Base-by-base conservation (phyloP, 2,113 vertebrate species). In the Menidia beryllina region DNA sequence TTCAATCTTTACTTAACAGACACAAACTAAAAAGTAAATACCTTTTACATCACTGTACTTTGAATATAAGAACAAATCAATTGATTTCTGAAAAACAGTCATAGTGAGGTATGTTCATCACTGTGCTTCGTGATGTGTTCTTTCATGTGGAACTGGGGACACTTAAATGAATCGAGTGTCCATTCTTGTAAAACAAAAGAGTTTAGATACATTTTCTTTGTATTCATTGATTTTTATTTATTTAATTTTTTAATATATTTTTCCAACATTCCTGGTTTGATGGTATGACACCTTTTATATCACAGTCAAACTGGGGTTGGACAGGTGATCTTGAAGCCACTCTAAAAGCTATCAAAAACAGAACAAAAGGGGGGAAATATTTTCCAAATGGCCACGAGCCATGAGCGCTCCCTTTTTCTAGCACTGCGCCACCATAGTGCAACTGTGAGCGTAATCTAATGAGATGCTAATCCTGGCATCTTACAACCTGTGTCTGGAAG, bases 401-500 rank as follows among this genome's bases (percentile, higher is more conserved):
- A 41, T 24, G 45, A 64, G 39, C 24, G 54, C 57, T 63, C 25
- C 26, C 72, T 53, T 64, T 63, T 77, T 79, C 76, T 64, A 62
- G 77, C 81, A 52, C 72, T 89, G 85, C 86, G 81, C 85, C 86
- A 76, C 69, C 62, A 65, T 70, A 63, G 54, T 56, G 50, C 58
- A 48, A 60, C 60, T 27, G 36, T 43, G 54, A 58, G 64, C 60
- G 63, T 58, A 26, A 30, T 67, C 55, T 90, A 92, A 93, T 91
- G 89, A 91, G 68, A 93, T 91, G 89, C 85, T 89, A 90, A 94
- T 92, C 80, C 74, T 45, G 45, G 73, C 71, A 79, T 89, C 68
- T 87, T 84, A 77, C 75, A 73, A 66, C n/a, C 53, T 65, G 70
- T 83, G 86, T 90, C 89, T 86, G 79, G 72, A 82, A 81, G 80